A percentile compares a stretch with the other conserved stretches of the same genome.
Conservation (phyloP, 2,888 invertebrate genomes). For the Phyllotreta cruciferae region DNA sequence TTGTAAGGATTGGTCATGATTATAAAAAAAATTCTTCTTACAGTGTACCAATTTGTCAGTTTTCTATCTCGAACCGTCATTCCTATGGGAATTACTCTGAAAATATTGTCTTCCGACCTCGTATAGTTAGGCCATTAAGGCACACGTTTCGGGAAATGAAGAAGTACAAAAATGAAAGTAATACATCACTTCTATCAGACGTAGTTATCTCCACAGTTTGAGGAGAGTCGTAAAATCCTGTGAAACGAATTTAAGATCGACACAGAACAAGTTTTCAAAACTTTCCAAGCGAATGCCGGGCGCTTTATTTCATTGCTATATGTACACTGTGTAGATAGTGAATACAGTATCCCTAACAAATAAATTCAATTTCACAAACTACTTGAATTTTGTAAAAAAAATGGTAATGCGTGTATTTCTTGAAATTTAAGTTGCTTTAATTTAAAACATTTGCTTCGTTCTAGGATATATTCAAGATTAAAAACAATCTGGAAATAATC, state of each 20-base stretch:
- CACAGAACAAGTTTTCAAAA: constrained; percentile 29
- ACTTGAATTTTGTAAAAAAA: too few species aligned
- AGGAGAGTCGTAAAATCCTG: constrained; percentile 33
- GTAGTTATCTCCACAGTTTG: constrained; percentile 35
- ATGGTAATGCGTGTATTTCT: too few species aligned
- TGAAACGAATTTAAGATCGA: constrained; percentile 35
- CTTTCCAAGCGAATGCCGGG: constrained; percentile 16
- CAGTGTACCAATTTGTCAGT: constrained; percentile 32
- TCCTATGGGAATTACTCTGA: constrained; percentile 28
- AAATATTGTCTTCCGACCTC: constrained; percentile 32
- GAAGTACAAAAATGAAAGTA: constrained; percentile 38
- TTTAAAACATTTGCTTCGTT: constrained; percentile 21
- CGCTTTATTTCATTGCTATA: constrained; percentile 16
- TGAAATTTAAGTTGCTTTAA: too few species aligned
- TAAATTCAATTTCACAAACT: constrained; percentile 8
- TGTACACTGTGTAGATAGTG: background rate
- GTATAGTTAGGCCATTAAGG: constrained; percentile 33
- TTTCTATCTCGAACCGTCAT: constrained; percentile 18
- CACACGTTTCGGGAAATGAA: constrained; percentile 33
- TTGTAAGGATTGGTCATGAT: constrained; percentile 9
- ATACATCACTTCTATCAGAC: constrained; percentile 38
- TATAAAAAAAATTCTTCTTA: constrained; percentile 16
- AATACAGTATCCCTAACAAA: background rate
- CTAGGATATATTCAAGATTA: constrained; percentile 62
- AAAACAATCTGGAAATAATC: constrained; percentile 65